A percentile compares a stretch with the other conserved stretches of the same genome.
Conservation (phyloP, 2,797 vertebrate species). For the Gymnothorax reevesii region DNA sequence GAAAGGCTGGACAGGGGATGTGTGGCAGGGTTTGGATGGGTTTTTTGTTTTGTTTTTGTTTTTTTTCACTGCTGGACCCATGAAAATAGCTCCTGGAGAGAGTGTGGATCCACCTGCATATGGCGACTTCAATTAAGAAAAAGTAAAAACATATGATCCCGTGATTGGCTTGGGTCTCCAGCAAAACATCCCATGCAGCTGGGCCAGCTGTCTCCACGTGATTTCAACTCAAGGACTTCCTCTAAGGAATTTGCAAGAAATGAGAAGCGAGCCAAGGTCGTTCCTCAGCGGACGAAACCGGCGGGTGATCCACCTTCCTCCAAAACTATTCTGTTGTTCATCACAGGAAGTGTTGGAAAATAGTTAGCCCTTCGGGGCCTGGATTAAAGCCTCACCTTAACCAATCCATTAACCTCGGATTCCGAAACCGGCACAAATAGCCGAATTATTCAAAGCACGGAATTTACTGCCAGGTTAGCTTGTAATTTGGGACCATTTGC, state of each 20-base stretch:
- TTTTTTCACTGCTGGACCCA: constrained; percentile 36
- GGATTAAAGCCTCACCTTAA: constrained; percentile 16
- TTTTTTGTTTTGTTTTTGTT: constrained; percentile 30
- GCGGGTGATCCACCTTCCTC: background rate
- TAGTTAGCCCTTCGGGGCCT: constrained; percentile 7
- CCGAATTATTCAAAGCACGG: background rate
- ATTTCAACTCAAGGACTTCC: constrained; percentile 60
- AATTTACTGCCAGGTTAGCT: constrained; percentile 10
- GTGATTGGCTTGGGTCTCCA: constrained; percentile 41
- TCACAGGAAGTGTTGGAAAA: constrained; percentile 3
- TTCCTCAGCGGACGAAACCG: background rate
- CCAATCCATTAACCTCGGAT: constrained; percentile 19
- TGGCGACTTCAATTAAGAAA: constrained; percentile 50
- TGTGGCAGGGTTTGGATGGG: background rate
- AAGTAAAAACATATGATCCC: constrained; percentile 57
- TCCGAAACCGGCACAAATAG: background rate
- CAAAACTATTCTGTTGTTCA: constrained; percentile 21
- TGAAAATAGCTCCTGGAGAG: constrained; percentile 36
- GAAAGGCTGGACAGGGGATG: background rate
- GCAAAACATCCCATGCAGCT: constrained; percentile 71
- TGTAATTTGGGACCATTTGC: background rate
- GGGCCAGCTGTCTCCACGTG: constrained; percentile 46
- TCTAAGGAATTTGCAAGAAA: constrained; percentile 47
- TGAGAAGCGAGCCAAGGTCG: constrained; percentile 20
- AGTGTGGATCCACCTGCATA: constrained; percentile 65